Evolutionary conservation across 92 coral and sea anemone genomes (phyloP).

Genomic region (Actinernus sp.): DNA sequence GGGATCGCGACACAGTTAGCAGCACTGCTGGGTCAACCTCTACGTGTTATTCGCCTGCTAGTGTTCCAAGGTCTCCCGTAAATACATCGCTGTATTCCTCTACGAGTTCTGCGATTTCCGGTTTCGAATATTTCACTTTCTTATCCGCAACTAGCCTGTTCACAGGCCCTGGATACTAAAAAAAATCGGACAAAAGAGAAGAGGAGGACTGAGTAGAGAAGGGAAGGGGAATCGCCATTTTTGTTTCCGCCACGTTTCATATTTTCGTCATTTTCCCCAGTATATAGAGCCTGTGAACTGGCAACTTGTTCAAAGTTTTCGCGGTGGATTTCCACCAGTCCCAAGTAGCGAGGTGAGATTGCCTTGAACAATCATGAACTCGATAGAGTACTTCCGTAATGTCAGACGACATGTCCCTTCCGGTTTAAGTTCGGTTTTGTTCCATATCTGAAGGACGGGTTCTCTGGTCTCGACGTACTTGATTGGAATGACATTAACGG

Average conservation of each 20-base stretch:
- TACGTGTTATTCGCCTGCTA: slow-evolving; percentile 19
- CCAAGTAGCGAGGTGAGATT: slow-evolving; percentile 25
- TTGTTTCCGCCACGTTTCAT: too few species aligned
- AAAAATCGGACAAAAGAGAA: too few species aligned
- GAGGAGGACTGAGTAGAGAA: too few species aligned
- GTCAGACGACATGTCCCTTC: too few species aligned
- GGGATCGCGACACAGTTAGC: slow-evolving; percentile 12
- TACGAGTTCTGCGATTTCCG: too few species aligned
- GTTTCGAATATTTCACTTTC: too few species aligned
- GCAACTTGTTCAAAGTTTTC: slow-evolving; percentile 20
- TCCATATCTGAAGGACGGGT: slow-evolving; percentile 62
- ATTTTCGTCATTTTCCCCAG: too few species aligned
- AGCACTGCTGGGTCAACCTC: slow-evolving; percentile 25
- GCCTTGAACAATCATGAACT: slow-evolving; percentile 44
- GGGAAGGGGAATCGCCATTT: too few species aligned
- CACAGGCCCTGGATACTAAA: too few species aligned
- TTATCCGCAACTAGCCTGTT: too few species aligned
- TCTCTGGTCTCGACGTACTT: slow-evolving; percentile 16
- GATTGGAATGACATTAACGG: slow-evolving; percentile 45
- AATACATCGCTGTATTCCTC: slow-evolving; percentile 12
- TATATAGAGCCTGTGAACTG: not conserved
- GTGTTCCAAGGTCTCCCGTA: slow-evolving; percentile 34
- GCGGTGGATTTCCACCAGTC: slow-evolving; percentile 11
- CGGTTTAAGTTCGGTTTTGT: slow-evolving; percentile 52
- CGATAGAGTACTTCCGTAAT: slow-evolving; percentile 62